phyloP scores from a whole-genome alignment of 2,888 invertebrate species.

The Sinhomidia bicolor region DNA sequence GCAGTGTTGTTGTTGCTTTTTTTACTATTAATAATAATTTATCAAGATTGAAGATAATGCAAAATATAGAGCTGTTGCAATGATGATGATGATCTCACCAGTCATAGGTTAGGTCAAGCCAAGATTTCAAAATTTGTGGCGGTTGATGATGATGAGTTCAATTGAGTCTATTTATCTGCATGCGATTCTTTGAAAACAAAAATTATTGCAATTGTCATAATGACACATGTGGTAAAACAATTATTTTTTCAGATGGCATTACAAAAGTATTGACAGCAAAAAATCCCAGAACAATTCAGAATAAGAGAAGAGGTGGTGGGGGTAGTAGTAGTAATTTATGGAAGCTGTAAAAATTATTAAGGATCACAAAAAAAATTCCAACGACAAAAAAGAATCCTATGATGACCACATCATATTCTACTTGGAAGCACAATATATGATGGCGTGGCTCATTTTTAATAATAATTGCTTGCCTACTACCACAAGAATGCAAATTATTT shows the following conservation, averaged over 20 bases:
- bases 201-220: too few species aligned
- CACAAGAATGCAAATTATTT: conserved; percentile 4
- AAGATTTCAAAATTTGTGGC: conserved; percentile 4
- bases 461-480: not conserved
- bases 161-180: too few species aligned
- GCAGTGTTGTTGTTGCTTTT: not conserved
- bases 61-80: not conserved
- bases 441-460: not conserved
- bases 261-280: too few species aligned
- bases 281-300: too few species aligned
- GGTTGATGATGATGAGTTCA: too few species aligned
- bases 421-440: too few species aligned
- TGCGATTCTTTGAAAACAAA: too few species aligned
- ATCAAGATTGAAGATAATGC: conserved; percentile 25
- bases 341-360: too few species aligned
- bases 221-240: not conserved
- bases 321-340: too few species aligned
- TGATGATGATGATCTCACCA: not conserved
- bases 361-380: not conserved
- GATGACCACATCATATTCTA: not conserved
- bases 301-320: too few species aligned
- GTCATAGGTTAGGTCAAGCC: not conserved
- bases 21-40: conserved; percentile 26
- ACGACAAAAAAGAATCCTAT: not conserved
- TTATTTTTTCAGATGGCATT: too few species aligned